Evolutionary conservation across 2,888 invertebrate species (phyloP).

Genomic region (Brachyptera risi): DNA sequence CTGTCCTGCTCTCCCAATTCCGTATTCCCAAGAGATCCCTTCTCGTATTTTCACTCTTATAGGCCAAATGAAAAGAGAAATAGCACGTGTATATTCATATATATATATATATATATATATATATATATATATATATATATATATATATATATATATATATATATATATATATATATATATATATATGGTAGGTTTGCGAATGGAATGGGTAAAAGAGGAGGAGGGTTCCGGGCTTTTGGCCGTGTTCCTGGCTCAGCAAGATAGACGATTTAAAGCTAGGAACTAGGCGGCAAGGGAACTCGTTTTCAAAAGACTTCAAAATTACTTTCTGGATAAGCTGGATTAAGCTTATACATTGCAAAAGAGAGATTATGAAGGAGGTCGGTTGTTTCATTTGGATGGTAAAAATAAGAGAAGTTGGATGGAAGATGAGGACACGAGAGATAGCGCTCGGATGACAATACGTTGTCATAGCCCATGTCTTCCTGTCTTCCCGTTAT

Average conservation of each 20-base stretch:
- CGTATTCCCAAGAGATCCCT: background rate
- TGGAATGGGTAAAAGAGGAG: background rate
- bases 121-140: constrained; percentile 7
- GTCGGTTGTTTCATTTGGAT: constrained; percentile 24
- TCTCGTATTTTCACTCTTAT: background rate
- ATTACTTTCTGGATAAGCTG: constrained; percentile 41
- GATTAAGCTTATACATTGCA: constrained; percentile 35
- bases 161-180: constrained; percentile 22
- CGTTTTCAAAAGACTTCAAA: constrained; percentile 39
- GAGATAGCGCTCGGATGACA: background rate
- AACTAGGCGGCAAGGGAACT: constrained; percentile 24
- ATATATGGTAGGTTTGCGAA: background rate
- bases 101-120: too few species aligned
- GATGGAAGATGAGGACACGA: background rate
- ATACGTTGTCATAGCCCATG: background rate
- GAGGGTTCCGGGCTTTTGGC: background rate
- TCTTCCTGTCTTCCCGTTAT: too few species aligned
- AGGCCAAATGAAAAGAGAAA: constrained; percentile 16
- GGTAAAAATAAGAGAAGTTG: constrained; percentile 18
- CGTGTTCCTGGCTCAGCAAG: constrained; percentile 25
- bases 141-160: too few species aligned
- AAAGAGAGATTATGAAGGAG: constrained; percentile 30
- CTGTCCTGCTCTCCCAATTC: too few species aligned
- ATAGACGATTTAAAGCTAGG: constrained; percentile 25
- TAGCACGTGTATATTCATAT: background rate